Base-by-base conservation (phyloP, 2,888 invertebrate genomes). In the Trichogramma dendrolimi region DNA sequence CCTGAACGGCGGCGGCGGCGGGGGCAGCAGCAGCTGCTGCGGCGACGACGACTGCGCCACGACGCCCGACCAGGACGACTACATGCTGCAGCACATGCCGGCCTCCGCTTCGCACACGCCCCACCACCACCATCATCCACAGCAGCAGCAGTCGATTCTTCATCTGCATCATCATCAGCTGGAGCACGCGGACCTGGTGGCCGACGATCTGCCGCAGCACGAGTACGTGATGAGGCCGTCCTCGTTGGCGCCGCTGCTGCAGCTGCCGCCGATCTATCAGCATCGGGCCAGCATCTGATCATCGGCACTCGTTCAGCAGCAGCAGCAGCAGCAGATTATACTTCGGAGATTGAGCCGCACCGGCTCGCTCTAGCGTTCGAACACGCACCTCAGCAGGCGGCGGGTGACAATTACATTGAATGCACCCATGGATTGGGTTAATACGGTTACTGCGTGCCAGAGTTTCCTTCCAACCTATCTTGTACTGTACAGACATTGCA, bases 281-380 rank as follows among this genome's bases (percentile, higher is more conserved):
- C 79, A 80, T 68, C 71, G 80, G 63, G 79, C 79, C 62, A 80
- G 79, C 72, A 79, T 80, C 73, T 80, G 65, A 65, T 65, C 27
- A 27, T 27, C 27, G 27, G 27, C 27, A 27, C 27, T 27, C 27
- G 27, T 27, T 27, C 27, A 27, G 27, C 27, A 27, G 27, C 27
- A 27, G 27, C 27, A 27, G 27, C 27, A 27, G 27, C 27, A 27
- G 27, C 27, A 27, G 27, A 27, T 27, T 27, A 27, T 27, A 27
- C 27, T 27, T 27, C 59, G 47, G 47, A 4, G 48, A 11, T 48
- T 8, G 39, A 8, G 8, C 40, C 27, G 38, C 43, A 14, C 11
- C 46, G 40, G 53, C 10, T 6, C 5, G 38, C 38, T 55, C 38
- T 14, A 46, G 55, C 50, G 27, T 51, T 27, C 27, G 47, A 53